Evolutionary conservation across 2,113 vertebrate species (phyloP), one percentile per base, ranked within the genome.

Genomic region (Choloepus hoffmanni): DNA sequence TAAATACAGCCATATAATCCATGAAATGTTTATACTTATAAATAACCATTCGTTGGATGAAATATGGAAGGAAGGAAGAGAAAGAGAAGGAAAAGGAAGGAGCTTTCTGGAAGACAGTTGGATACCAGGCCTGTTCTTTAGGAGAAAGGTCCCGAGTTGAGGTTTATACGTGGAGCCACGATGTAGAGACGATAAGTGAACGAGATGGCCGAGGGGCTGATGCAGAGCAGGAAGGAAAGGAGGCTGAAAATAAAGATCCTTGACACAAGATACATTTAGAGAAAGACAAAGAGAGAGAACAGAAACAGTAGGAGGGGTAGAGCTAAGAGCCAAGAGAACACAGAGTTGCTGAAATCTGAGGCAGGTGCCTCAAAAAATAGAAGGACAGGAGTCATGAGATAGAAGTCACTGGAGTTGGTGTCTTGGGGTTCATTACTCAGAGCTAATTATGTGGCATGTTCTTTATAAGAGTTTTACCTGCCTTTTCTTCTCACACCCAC

Each of bases 401-500:
- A 53, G 11, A 50, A 40, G 60, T 48, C 76, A 5, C 48, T 55
- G 23, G 81, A 30, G 13, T 0, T 16, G 82, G 19, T 0, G 15
- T 50, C 36, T 36, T 36, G 36, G 36, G 36, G 36, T 36, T 36
- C 36, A 36, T 36, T 36, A 36, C 36, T 36, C 28, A 21, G 74
- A 50, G 28, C 50, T 48, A 15, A 7, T 28, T 5, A 11, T 1
- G 30, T 2, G 18, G 1, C 1, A 0, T 1, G 12, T n/a, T 62
- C 60, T 21, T 3, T 5, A 16, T 30, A 14, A 23, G 43, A 18
- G 23, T 3, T 19, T 6, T 13, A 7, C 43, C 10, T 5, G 76
- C 89, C 26, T 70, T 26, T 10, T 30, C 0, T 62, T 24, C 63
- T 45, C 12, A 13, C 33, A 28, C 43, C 33, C 5, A 0, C 68